A percentile compares a stretch with the other conserved stretches of the same genome.
These are phyloP conservation scores for Promerops cafer DNA, from an alignment of 2,113 vertebrate species.

Conservation along the genomic window DNA sequence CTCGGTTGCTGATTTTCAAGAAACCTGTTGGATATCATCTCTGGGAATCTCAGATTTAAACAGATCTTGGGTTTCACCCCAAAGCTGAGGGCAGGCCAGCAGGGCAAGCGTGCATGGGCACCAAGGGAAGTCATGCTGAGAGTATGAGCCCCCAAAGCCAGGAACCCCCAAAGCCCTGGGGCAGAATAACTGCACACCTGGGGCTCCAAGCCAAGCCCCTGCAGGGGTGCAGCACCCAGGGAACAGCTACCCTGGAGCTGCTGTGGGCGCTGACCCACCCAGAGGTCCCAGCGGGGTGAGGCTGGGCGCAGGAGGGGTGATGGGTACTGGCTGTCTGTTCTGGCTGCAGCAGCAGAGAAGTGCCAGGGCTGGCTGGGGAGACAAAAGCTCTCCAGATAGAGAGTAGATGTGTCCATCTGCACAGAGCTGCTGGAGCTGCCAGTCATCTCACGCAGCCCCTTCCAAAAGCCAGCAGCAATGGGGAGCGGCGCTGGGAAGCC, in stretches of 20 bases:
- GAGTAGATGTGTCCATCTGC: not conserved
- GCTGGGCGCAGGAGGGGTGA: not conserved
- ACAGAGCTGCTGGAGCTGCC: constrained; percentile 7
- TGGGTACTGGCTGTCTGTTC: accelerated
- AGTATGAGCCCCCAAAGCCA: not conserved
- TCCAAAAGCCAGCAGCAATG: not conserved
- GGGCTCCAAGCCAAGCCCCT: not conserved
- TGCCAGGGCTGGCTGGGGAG: not conserved
- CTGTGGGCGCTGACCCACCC: not conserved
- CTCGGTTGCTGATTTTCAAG: not conserved
- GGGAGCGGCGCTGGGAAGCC: not conserved
- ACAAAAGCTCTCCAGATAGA: not conserved
- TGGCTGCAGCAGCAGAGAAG: not conserved
- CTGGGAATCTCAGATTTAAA: not conserved
- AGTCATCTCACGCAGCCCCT: not conserved
- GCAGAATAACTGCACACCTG: not conserved
- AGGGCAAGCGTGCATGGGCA: not conserved
- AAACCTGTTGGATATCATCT: not conserved
- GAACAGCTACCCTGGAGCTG: accelerated
- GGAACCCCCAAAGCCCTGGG: not conserved
- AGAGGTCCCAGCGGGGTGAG: not conserved
- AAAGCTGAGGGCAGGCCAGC: not conserved
- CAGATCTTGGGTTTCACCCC: not conserved
- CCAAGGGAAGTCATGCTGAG: not conserved
- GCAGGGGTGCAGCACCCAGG: not conserved